Conservation (phyloP, 1,140 invertebrate genomes). For the Heliconius himera region DNA sequence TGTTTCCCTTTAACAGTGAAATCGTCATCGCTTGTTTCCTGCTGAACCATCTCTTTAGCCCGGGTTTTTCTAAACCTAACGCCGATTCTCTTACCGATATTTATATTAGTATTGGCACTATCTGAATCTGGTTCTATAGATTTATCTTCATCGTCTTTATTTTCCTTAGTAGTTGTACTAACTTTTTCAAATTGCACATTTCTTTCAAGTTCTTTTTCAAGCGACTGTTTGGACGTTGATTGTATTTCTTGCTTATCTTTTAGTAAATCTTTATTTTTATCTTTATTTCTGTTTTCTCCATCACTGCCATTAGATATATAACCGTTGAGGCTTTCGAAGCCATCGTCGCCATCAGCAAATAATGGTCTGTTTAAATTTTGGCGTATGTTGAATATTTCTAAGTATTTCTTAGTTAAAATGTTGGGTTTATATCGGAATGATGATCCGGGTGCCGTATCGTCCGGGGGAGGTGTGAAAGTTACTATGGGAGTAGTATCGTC, state of each 20-base stretch:
- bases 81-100: conserved; percentile 57
- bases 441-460: conserved; percentile 52
- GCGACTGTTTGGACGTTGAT: background rate
- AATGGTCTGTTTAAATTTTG: conserved; percentile 57
- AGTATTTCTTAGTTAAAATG: conserved; percentile 71
- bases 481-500: conserved; percentile 63
- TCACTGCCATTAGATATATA: conserved; percentile 88
- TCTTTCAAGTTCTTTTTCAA: conserved; percentile 25
- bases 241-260: conserved; percentile 10
- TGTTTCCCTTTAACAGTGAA: conserved; percentile 63
- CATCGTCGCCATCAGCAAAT: conserved; percentile 87
- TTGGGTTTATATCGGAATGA: conserved; percentile 66
- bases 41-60: conserved; percentile 61
- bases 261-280: conserved; percentile 16
- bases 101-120: conserved; percentile 58
- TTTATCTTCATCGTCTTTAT: conserved; percentile 69
- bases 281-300: conserved; percentile 54
- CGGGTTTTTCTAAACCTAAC: conserved; percentile 73
- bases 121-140: conserved; percentile 65
- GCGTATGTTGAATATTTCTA: conserved; percentile 70
- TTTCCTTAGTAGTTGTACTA: conserved; percentile 43
- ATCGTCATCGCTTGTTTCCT: conserved; percentile 66
- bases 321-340: conserved; percentile 92
- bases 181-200: conserved; percentile 40
- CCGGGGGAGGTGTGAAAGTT: conserved; percentile 69